Conservation (phyloP, 1,140 invertebrate species). For the Caenorhabditis brenneri region DNA sequence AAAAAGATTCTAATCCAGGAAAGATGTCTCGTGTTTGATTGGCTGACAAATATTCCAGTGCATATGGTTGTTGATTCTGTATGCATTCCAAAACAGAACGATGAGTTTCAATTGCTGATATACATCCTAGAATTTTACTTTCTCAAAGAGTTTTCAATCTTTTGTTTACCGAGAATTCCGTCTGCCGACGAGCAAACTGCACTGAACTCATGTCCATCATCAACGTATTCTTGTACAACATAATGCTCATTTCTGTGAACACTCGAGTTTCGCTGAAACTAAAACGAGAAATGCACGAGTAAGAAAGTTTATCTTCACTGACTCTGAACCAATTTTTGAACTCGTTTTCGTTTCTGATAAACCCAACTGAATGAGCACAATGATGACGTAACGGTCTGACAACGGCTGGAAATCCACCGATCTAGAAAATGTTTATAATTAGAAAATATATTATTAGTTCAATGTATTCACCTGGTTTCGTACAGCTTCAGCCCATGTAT, state of each 20-base stretch:
- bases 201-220: conserved; percentile 47
- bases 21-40: conserved; percentile 46
- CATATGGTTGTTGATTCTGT: conserved; percentile 46
- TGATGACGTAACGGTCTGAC: conserved; percentile 34
- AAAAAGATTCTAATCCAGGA: conserved; percentile 49
- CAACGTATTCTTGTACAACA: conserved; percentile 50
- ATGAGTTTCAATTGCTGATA: conserved; percentile 37
- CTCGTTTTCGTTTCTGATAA: conserved; percentile 45
- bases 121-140: conserved; percentile 10
- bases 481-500: conserved; percentile 45
- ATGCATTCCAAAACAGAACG: conserved; percentile 33
- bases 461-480: conserved; percentile 5
- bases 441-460: neutral
- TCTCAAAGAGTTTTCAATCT: neutral
- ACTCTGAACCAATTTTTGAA: conserved; percentile 49
- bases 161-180: conserved; percentile 43
- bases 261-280: conserved; percentile 44
- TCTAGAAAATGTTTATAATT: neutral
- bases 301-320: neutral
- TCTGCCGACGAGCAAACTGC: conserved; percentile 27
- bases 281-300: neutral
- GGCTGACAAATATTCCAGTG: conserved; percentile 44
- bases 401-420: conserved; percentile 52
- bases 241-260: conserved; percentile 44
- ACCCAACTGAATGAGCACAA: conserved; percentile 50